Evolutionary conservation across 2,888 invertebrate species (phyloP).

Genomic region (Agriotes lineatus): DNA sequence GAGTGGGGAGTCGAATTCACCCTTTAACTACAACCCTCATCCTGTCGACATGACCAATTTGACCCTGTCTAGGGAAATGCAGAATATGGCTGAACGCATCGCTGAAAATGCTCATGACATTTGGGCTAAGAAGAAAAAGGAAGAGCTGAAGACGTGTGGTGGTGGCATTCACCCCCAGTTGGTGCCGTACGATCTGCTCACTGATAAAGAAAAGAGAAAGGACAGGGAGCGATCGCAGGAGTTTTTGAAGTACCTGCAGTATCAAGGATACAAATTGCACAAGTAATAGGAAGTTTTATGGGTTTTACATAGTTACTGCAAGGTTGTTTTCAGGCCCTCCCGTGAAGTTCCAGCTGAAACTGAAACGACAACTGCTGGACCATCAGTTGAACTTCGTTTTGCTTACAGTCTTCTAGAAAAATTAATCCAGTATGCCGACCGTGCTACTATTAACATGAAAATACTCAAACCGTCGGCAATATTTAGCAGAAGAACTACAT

Average conservation of each 20-base stretch:
- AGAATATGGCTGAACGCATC: conserved; percentile 95
- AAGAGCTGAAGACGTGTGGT: conserved; percentile 87
- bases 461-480: conserved; percentile 94
- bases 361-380: conserved; percentile 82
- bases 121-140: conserved; percentile 98
- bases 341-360: conserved; percentile 78
- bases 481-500: conserved; percentile 91
- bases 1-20: conserved; percentile 77
- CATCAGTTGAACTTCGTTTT: conserved; percentile 92
- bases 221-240: conserved; percentile 97
- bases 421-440: conserved; percentile 95
- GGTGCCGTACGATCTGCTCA: conserved; percentile 97
- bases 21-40: conserved; percentile 96
- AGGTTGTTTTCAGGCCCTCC: conserved; percentile 69
- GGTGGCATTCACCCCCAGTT: conserved; percentile 95
- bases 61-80: conserved; percentile 97
- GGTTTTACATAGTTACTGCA: neutral
- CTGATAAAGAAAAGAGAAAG: conserved; percentile 98
- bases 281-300: conserved; percentile 64
- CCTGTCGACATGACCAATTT: conserved; percentile 99
- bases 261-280: conserved; percentile 95
- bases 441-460: conserved; percentile 97
- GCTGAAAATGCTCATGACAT: conserved; percentile 99
- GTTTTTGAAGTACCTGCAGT: conserved; percentile 97
- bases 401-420: conserved; percentile 98